Conservation (phyloP, 2,797 vertebrate species). For the Sparus aurata region DNA sequence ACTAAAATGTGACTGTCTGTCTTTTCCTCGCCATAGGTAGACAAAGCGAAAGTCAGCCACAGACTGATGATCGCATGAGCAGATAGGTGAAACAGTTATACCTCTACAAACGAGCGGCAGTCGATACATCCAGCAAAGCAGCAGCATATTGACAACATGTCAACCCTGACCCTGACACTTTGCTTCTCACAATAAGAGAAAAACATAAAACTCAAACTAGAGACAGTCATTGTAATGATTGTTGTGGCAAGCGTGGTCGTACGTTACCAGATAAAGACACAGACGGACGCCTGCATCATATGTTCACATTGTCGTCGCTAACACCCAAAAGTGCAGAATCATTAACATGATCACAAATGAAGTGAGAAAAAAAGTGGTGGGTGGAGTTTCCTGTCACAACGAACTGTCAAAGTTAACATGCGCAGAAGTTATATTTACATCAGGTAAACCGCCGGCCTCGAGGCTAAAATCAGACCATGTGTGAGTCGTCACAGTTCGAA, state of each 20-base stretch:
- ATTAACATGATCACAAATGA: background rate
- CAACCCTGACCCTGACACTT: no score
- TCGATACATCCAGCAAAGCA: background rate
- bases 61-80: background rate
- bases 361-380: conserved; percentile 3
- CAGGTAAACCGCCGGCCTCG: background rate
- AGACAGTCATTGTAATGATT: no score
- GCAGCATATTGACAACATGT: background rate
- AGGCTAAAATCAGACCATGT: background rate
- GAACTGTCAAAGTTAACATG: background rate
- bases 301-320: background rate
- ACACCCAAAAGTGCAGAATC: background rate
- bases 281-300: background rate
- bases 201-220: background rate
- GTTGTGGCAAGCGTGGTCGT: background rate
- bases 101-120: background rate
- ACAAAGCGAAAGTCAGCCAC: background rate
- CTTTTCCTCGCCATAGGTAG: background rate
- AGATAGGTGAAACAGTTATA: background rate
- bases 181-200: no score
- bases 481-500: conserved; percentile 9
- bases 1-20: background rate
- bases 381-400: conserved; percentile 68
- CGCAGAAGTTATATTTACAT: background rate
- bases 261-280: no score